phyloP scores from a whole-genome alignment of 2,888 invertebrate species.

The Dynastes grantii region DNA sequence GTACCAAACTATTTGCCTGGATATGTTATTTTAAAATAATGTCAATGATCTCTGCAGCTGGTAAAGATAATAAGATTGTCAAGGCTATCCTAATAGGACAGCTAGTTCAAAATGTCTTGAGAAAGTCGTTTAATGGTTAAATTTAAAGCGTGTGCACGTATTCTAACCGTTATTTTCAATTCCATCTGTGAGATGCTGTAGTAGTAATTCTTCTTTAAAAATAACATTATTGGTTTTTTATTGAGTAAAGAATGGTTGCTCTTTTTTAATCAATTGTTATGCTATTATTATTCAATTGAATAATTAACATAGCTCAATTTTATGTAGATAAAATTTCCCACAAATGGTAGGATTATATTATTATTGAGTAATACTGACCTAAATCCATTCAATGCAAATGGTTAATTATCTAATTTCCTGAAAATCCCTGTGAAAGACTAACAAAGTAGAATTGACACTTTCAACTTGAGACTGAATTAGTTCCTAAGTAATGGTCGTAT shows the following conservation, averaged over 20 bases:
- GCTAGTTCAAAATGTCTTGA: not conserved
- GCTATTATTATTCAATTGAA: too few relatives aligned
- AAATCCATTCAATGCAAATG: too few relatives aligned
- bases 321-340: too few relatives aligned
- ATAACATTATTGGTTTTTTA: not conserved
- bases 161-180: not conserved
- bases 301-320: too few relatives aligned
- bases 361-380: too few relatives aligned
- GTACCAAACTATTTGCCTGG: not conserved
- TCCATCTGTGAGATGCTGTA: not conserved
- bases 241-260: not conserved
- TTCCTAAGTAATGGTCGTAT: too few relatives aligned
- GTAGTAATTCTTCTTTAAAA: not conserved
- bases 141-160: not conserved
- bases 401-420: too few relatives aligned
- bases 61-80: not conserved
- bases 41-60: not conserved
- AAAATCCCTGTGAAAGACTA: too few relatives aligned
- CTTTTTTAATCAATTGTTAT: not conserved
- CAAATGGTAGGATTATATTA: too few relatives aligned
- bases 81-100: not conserved
- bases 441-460: too few relatives aligned
- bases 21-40: not conserved
- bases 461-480: too few relatives aligned
- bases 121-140: slow-evolving; percentile 3